Evolutionary conservation across 2,113 vertebrate genomes (phyloP).

Genomic region (Festucalex cinctus): DNA sequence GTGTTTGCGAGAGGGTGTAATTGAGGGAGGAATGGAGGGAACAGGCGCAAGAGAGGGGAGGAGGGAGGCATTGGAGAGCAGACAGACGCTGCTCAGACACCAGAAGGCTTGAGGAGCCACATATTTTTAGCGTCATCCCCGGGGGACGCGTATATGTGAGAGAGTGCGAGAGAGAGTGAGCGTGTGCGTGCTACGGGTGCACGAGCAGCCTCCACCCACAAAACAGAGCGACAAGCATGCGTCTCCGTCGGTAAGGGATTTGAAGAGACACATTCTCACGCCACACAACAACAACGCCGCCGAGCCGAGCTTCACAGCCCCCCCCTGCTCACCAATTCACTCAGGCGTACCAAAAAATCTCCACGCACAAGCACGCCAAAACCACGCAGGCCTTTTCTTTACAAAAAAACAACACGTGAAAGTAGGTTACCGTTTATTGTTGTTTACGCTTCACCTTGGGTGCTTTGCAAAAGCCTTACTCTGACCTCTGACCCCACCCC

Average conservation of each 20-base stretch:
- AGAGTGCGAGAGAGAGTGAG: constrained; percentile 59
- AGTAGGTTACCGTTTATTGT: constrained; percentile 59
- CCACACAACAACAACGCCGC: constrained; percentile 45
- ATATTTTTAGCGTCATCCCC: constrained; percentile 81
- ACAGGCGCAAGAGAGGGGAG: constrained; percentile 61
- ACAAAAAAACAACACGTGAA: constrained; percentile 48
- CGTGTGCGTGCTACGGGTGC: constrained; percentile 32
- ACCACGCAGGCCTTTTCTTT: constrained; percentile 54
- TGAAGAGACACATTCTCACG: constrained; percentile 43
- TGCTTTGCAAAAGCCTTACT: constrained; percentile 48
- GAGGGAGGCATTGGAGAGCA: constrained; percentile 64
- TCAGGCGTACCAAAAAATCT: constrained; percentile 58
- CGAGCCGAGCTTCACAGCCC: constrained; percentile 15
- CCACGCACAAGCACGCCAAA: constrained; percentile 44
- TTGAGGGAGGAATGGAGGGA: constrained; percentile 70
- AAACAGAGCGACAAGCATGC: constrained; percentile 43
- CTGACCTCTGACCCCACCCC: constrained; percentile 69
- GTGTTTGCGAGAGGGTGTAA: constrained; percentile 67
- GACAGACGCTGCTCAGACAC: constrained; percentile 78
- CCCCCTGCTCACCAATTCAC: constrained; percentile 53
- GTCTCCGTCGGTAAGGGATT: constrained; percentile 33
- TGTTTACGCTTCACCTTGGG: constrained; percentile 49
- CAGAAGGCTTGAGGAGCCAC: constrained; percentile 80
- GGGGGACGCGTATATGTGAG: constrained; percentile 78
- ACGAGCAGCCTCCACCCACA: constrained; percentile 33